These are phyloP conservation scores for Limenitis arthemis DNA, from an alignment of 2,888 invertebrate species.

Conservation along the genomic window DNA sequence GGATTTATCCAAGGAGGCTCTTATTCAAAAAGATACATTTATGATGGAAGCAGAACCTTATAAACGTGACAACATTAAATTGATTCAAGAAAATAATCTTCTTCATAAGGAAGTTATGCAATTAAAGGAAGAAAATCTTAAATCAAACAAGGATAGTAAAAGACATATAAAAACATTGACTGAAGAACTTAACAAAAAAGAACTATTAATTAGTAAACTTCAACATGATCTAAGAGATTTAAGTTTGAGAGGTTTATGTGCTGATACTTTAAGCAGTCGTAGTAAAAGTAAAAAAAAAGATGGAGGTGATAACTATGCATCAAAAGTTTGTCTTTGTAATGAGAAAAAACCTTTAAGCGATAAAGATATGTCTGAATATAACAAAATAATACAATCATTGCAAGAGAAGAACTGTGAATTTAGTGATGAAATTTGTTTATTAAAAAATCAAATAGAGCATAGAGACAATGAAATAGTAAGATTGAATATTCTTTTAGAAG, in stretches of 20 bases:
- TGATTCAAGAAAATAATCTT: conserved; percentile 82
- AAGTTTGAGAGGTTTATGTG: conserved; percentile 59
- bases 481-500: conserved; percentile 77
- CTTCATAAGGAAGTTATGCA: conserved; percentile 77
- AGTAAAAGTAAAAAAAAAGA: conserved; percentile 55
- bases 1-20: conserved; percentile 78
- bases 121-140: conserved; percentile 75
- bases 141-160: conserved; percentile 70
- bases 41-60: conserved; percentile 83
- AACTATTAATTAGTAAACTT: conserved; percentile 51
- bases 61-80: conserved; percentile 83
- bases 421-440: conserved; percentile 50
- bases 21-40: conserved; percentile 79
- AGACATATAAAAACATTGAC: conserved; percentile 75
- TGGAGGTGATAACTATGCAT: conserved; percentile 29
- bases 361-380: conserved; percentile 56
- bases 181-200: conserved; percentile 73
- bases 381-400: conserved; percentile 53
- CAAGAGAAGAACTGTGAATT: conserved; percentile 56
- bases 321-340: conserved; percentile 44
- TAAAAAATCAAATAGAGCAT: conserved; percentile 57
- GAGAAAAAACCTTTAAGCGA: conserved; percentile 45
- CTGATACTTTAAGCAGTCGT: conserved; percentile 58
- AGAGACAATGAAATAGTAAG: conserved; percentile 81
- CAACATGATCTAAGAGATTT: conserved; percentile 59